Conservation (phyloP, 2,888 invertebrate genomes). For the Thelaira solivaga region DNA sequence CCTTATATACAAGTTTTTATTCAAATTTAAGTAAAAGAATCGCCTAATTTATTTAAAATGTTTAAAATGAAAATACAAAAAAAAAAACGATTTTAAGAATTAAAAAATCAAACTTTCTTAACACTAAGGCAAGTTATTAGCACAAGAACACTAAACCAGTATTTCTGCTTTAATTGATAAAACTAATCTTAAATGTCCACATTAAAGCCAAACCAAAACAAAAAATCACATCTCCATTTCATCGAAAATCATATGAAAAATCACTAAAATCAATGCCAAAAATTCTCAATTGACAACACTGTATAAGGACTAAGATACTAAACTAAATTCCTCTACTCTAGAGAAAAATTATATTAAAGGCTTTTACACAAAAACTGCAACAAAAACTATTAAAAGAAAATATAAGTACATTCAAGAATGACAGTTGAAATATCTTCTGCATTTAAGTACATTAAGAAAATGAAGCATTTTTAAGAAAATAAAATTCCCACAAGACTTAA, state of each 20-base stretch:
- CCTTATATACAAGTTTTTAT: too few relatives aligned
- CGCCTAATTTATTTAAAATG: too few relatives aligned
- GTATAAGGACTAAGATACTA: background rate
- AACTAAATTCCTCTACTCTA: background rate
- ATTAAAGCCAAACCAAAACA: too few relatives aligned
- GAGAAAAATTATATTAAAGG: conserved; percentile 30
- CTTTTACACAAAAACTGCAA: conserved; percentile 13
- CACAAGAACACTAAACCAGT: too few relatives aligned
- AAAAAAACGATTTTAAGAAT: too few relatives aligned
- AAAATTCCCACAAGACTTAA: conserved; percentile 43
- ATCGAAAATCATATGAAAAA: background rate
- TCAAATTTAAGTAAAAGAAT: too few relatives aligned
- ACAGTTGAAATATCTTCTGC: conserved; percentile 11
- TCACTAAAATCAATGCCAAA: background rate
- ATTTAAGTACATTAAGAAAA: conserved; percentile 50
- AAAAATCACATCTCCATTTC: too few relatives aligned
- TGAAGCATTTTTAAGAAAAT: conserved; percentile 48
- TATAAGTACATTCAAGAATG: background rate
- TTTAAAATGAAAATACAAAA: too few relatives aligned
- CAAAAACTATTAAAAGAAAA: background rate
- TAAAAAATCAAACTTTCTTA: too few relatives aligned
- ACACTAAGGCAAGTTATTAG: too few relatives aligned
- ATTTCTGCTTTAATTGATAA: too few relatives aligned
- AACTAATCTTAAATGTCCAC: too few relatives aligned
- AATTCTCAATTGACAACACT: background rate